Evolutionary conservation across 2,888 invertebrate species (phyloP), one percentile per base, ranked within the genome.

Genomic region (Coleophora deauratella): DNA sequence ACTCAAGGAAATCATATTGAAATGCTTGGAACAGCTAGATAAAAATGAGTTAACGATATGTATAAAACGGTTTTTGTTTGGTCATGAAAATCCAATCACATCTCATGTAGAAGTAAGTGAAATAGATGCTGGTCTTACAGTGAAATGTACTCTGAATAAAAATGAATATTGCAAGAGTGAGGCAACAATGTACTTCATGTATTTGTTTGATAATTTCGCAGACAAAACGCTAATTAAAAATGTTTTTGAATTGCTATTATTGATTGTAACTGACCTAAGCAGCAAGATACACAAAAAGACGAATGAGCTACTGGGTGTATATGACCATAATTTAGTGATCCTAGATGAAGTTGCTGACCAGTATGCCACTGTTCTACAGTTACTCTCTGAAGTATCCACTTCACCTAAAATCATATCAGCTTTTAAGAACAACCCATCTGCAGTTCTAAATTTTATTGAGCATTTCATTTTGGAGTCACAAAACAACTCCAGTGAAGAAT

Each of bases 381-480:
- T 88, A 33, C 67, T 90, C 14, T 80, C 86, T 42, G 80, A 84
- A 53, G 70, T 89, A 58, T 71, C 87, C 2, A 75, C 76, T 42
- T 73, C 76, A 46, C 69, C 78, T 40, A 72, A 73, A 55, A 64
- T 88, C 27, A 68, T 85, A 33, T 59, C 61, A 38, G 54, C 66
- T 39, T 63, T 89, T 33, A 87, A 76, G 58, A 58, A 64, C 13
- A 72, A 82, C 49, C 86, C 88, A 3, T 49, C 57, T 9, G 64
- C 74, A 47, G 73, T 88, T 3, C 57, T 87, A 1, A 61, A 74
- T 42, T 89, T 88, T 50, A 72, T 89, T 35, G 72, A 84, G 57
- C 62, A 76, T 44, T 77, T 84, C 51, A 68, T 89, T 28, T 36
- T 66, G 21, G 60, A 60, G 43, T 57, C 59, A 42, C 50, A 64